Base-by-base conservation (phyloP, 2,797 vertebrate genomes). In the Limosa lapponica region DNA sequence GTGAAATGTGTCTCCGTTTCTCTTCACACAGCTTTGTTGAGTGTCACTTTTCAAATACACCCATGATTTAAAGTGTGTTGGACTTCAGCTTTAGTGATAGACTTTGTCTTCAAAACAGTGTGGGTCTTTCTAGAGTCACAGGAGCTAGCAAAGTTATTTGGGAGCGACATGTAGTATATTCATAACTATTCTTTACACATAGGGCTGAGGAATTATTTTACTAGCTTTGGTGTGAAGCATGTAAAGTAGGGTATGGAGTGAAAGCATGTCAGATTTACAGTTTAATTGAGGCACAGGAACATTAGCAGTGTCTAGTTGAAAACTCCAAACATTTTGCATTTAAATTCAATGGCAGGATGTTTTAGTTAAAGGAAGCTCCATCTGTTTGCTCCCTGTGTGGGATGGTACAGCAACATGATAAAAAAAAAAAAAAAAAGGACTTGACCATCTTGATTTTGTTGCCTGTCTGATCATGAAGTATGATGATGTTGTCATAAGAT, bases 251-350 rank as follows among this genome's bases (percentile, higher is more conserved):
- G 57, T 95, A 54, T 87, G 87, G 74, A 96, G 95, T 88, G 65
- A 92, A 97, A 91, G 25, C 19, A 8, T 71, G 43, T 86, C 91
- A 98, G 97, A 98, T 98, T 98, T 98, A 98, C 98, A 96, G 91
- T 97, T 99, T 98, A 98, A 98, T 97, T 98, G 98, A 98, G 97
- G 95, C 90, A 88, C 46, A 97, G 97, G 91, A 96, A 97, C 98
- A 97, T 97, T 98, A 91, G 89, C 91, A 95, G 91, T 95, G 44
- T 89, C 57, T 81, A 95, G 86, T 90, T 98, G 20, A 97, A 98
- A 98, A 98, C 96, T 96, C 90, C 54, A 58, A 91, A 97, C 91
- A 92, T 96, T 98, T 97, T 95, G 77, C 94, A 98, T 98, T 98
- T 98, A 79, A 97, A 95, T 97, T 97, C 83, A 96, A 97, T 98